Percentiles rank a stretch among this genome's conserved stretches.
phyloP scores from a whole-genome alignment of 2,113 vertebrate species.

The Cyprinus carpio region DNA sequence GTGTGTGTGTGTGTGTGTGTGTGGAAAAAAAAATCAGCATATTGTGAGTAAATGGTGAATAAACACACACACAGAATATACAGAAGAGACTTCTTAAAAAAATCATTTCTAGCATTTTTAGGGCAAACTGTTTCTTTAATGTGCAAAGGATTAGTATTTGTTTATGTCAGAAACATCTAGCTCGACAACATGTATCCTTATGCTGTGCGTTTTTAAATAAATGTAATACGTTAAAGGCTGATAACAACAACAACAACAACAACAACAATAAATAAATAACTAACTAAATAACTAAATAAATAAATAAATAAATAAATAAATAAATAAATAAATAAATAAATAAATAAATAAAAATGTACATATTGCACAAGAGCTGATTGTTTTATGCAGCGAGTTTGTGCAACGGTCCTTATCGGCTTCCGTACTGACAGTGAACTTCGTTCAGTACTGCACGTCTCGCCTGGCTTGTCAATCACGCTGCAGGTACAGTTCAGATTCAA shows the following conservation, averaged over 20 bases:
- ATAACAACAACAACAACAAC: not conserved
- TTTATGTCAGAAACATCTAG: not conserved
- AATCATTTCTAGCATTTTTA: not conserved
- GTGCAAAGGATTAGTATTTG: not conserved
- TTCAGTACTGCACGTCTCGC: not conserved
- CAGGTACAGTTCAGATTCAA: not conserved
- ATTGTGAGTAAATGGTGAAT: too few relatives aligned
- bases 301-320: not conserved
- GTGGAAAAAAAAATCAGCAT: too few relatives aligned
- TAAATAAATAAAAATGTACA: too few relatives aligned
- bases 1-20: too few relatives aligned
- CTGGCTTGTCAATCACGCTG: not conserved
- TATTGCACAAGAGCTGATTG: not conserved
- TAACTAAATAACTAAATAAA: too few relatives aligned
- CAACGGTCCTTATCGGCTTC: constrained; percentile 14
- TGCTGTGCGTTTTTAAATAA: not conserved
- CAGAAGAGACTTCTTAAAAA: too few relatives aligned
- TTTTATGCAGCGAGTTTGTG: not conserved
- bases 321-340: not conserved
- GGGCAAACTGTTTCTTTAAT: not conserved
- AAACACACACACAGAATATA: too few relatives aligned
- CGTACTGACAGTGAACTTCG: constrained; percentile 9
- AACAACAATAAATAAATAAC: not conserved
- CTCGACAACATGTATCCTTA: not conserved
- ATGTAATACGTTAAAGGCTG: not conserved